A percentile compares a stretch with the other conserved stretches of the same genome.
phyloP scores from a whole-genome alignment of 2,888 invertebrate species.

The Gymnocheta viridis region DNA sequence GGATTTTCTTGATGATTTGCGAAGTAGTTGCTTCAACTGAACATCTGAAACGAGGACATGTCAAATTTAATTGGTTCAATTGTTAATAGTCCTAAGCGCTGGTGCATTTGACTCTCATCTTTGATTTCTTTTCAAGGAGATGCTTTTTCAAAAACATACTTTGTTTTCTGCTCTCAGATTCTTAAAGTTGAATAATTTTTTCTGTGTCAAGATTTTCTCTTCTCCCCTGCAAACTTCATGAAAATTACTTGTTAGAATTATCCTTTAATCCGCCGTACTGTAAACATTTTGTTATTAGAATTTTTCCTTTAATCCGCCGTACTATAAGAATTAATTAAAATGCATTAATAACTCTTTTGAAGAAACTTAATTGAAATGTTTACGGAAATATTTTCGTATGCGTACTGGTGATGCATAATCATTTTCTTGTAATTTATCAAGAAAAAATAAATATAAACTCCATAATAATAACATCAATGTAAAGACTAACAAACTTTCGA shows the following conservation, averaged over 20 bases:
- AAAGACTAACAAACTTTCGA: constrained; percentile 16
- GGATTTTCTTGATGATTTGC: too few relatives aligned
- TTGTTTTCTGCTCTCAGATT: too few relatives aligned
- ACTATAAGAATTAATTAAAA: not conserved
- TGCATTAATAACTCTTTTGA: constrained; percentile 5
- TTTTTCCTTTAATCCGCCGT: constrained; percentile 2
- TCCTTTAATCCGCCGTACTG: not conserved
- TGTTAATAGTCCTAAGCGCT: too few relatives aligned
- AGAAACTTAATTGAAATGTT: constrained; percentile 58
- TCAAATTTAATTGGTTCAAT: too few relatives aligned
- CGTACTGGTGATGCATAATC: constrained; percentile 39
- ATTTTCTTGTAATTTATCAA: constrained; percentile 51
- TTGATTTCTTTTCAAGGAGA: too few relatives aligned
- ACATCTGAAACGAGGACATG: too few relatives aligned
- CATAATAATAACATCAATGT: constrained; percentile 33
- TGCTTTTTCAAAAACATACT: too few relatives aligned
- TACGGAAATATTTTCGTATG: constrained; percentile 60
- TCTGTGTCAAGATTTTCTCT: not conserved
- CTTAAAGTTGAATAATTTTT: not conserved
- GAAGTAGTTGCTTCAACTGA: too few relatives aligned
- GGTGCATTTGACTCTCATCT: too few relatives aligned
- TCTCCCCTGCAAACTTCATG: not conserved
- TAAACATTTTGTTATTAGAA: not conserved
- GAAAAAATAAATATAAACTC: constrained; percentile 27
- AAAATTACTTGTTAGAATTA: not conserved